A percentile compares a stretch with the other conserved stretches of the same genome.
Conservation (phyloP, 2,113 vertebrate genomes). For the Paraplagusia blochii region DNA sequence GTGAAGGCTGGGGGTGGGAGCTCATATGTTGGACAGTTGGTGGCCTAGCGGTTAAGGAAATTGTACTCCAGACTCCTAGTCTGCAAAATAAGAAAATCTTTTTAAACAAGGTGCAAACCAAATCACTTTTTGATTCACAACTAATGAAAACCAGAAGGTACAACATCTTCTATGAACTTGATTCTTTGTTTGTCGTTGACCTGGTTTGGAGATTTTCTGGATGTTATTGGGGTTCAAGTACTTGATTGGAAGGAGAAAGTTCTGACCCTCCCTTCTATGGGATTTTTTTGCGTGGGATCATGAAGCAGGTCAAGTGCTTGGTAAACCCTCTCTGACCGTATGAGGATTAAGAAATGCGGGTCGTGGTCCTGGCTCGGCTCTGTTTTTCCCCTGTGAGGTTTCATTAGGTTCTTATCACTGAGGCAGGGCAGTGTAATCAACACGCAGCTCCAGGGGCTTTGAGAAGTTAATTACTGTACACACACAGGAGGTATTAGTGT, state of each 20-base stretch:
- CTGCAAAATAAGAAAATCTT: no score
- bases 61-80: no score
- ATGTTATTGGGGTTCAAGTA: not conserved
- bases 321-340: conserved; percentile 13
- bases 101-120: no score
- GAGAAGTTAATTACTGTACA: conserved; percentile 10
- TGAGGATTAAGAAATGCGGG: conserved; percentile 3
- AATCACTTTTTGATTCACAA: no score
- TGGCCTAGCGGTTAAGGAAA: no score
- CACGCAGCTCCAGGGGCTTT: conserved; percentile 6
- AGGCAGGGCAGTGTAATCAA: conserved; percentile 17
- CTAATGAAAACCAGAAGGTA: no score
- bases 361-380: not conserved
- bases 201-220: no score
- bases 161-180: no score
- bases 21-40: no score
- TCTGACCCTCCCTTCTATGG: not conserved
- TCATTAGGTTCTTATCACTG: conserved; percentile 8
- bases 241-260: not conserved
- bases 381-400: conserved; percentile 7
- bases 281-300: conserved; percentile 2
- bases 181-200: no score
- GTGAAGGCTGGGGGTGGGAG: no score
- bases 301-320: conserved; percentile 22
- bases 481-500: not conserved